phyloP scores from a whole-genome alignment of 2,113 vertebrate genomes.

The Odontesthes bonariensis region DNA sequence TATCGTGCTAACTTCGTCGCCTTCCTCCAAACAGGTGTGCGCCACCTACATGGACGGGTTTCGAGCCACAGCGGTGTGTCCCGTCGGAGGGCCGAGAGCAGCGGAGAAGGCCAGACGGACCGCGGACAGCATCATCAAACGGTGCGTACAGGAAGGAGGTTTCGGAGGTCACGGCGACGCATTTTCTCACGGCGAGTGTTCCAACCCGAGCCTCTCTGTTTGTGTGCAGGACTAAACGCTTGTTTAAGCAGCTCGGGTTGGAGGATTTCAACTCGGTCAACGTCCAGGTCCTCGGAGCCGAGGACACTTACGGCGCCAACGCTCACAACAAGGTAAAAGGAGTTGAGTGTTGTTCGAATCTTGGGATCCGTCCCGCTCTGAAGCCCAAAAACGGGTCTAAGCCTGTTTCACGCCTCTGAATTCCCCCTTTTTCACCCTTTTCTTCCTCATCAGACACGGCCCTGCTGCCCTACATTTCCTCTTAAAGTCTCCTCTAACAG shows the following conservation, averaged over 20 bases:
- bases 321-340: constrained; percentile 80
- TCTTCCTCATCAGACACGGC: constrained; percentile 1
- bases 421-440: neutral
- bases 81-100: constrained; percentile 84
- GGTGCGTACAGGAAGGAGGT: constrained; percentile 68
- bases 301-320: constrained; percentile 88
- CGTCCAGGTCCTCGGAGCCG: constrained; percentile 88
- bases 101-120: constrained; percentile 84
- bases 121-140: constrained; percentile 87
- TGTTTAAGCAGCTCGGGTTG: constrained; percentile 85
- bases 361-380: too few relatives aligned
- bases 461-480: neutral
- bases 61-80: constrained; percentile 88
- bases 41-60: constrained; percentile 89
- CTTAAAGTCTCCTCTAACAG: neutral
- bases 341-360: too few relatives aligned
- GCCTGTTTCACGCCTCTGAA: constrained; percentile 28
- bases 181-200: too few relatives aligned
- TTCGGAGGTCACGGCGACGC: too few relatives aligned
- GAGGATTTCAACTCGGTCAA: constrained; percentile 88
- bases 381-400: constrained; percentile 10
- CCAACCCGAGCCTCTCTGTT: neutral
- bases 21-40: constrained; percentile 82
- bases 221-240: constrained; percentile 79
- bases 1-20: too few relatives aligned